A percentile compares a stretch with the other conserved stretches of the same genome.
These are phyloP conservation scores for Cantharis nigra DNA, from an alignment of 2,888 invertebrate genomes.

Conservation along the genomic window DNA sequence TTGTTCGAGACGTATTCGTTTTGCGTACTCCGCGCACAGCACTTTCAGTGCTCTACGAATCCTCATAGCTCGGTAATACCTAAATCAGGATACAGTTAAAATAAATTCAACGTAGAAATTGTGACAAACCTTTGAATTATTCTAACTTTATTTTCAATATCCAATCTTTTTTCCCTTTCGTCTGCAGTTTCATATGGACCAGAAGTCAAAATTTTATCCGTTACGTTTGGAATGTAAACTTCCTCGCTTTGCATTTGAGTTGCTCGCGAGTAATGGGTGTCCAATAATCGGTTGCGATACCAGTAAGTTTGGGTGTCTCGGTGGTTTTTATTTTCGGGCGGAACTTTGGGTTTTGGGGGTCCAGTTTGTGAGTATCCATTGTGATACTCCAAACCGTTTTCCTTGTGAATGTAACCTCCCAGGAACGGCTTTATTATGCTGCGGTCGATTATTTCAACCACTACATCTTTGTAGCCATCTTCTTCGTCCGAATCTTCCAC, in stretches of 20 bases:
- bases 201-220: constrained; percentile 65
- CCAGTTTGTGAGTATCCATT: constrained; percentile 86
- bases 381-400: constrained; percentile 73
- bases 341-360: constrained; percentile 61
- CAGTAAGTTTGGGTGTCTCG: constrained; percentile 69
- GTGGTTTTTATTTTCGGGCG: constrained; percentile 59
- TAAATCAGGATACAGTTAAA: background rate
- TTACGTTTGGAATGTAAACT: constrained; percentile 64
- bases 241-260: constrained; percentile 66
- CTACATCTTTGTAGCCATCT: constrained; percentile 55
- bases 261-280: constrained; percentile 61
- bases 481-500: constrained; percentile 53
- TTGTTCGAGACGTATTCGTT: constrained; percentile 59
- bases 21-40: constrained; percentile 59
- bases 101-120: background rate
- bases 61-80: constrained; percentile 65
- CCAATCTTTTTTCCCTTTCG: constrained; percentile 62
- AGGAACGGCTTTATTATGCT: constrained; percentile 74
- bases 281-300: constrained; percentile 60
- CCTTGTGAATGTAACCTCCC: constrained; percentile 78
- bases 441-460: constrained; percentile 64
- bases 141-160: constrained; percentile 61
- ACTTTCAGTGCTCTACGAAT: constrained; percentile 58
- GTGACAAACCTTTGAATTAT: constrained; percentile 63
- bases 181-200: constrained; percentile 70